These are phyloP conservation scores for Nothoprocta pentlandii DNA, from an alignment of 2,113 vertebrate genomes.

Conservation along the genomic window DNA sequence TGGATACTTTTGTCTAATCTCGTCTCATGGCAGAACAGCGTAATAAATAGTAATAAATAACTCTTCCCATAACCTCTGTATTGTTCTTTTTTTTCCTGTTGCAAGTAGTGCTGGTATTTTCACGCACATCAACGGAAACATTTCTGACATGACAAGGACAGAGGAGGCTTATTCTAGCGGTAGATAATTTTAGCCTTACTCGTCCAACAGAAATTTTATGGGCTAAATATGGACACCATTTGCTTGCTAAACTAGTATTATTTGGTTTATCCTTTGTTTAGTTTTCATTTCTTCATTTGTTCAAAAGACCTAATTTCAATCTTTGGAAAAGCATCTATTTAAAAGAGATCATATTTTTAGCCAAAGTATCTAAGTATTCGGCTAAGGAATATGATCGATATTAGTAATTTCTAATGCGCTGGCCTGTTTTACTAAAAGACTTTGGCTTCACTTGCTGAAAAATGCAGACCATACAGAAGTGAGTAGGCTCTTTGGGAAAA, in stretches of 20 bases:
- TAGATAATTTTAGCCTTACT: neutral
- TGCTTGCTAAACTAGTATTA: neutral
- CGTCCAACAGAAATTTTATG: neutral
- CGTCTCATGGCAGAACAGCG: conserved; percentile 10
- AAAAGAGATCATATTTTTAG: neutral
- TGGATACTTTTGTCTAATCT: conserved; percentile 37
- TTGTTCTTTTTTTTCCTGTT: neutral
- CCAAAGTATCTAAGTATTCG: neutral
- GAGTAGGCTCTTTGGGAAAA: neutral
- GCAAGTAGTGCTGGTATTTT: neutral
- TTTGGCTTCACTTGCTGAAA: neutral
- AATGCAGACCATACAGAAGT: neutral
- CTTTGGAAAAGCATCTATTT: neutral
- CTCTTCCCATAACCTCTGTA: accelerated
- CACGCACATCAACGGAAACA: neutral
- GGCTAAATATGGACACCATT: neutral
- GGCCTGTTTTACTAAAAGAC: neutral
- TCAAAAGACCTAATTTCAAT: neutral
- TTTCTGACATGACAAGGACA: neutral
- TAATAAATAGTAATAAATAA: neutral
- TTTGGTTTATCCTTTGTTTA: neutral
- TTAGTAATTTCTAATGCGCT: conserved; percentile 24
- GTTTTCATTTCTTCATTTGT: neutral
- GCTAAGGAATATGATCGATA: neutral
- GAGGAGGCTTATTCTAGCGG: neutral